A percentile compares a stretch with the other conserved stretches of the same genome.
Evolutionary conservation across 2,888 invertebrate species (phyloP).

Genomic region (Pseudococcus longispinus): DNA sequence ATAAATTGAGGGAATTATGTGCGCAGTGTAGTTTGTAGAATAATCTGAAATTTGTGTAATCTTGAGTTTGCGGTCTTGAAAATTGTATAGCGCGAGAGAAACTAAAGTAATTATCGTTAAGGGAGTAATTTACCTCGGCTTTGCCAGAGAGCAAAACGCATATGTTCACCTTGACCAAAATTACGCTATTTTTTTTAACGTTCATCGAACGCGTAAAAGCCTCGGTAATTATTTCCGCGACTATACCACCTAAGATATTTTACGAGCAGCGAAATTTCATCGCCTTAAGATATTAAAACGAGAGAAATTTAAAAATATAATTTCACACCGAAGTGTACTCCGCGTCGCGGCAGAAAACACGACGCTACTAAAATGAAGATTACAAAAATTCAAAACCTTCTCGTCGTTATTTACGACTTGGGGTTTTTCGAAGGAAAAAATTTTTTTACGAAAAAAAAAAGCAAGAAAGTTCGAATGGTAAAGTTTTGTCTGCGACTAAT

Average conservation of each 20-base stretch:
- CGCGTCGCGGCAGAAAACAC: not conserved
- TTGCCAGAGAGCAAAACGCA: not conserved
- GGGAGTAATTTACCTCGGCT: constrained; percentile 6
- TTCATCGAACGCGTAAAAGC: not conserved
- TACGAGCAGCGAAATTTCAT: not conserved
- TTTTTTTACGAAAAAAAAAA: not conserved
- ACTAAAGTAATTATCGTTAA: constrained; percentile 38
- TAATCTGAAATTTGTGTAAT: constrained; percentile 34
- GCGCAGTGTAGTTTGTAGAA: not conserved
- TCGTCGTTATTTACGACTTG: constrained; percentile 30
- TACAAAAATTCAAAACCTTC: not conserved
- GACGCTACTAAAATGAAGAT: not conserved
- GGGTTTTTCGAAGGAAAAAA: constrained; percentile 11
- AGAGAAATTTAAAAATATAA: not conserved
- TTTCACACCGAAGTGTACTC: not conserved
- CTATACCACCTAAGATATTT: not conserved
- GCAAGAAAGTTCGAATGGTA: constrained; percentile 6
- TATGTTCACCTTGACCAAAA: constrained; percentile 24
- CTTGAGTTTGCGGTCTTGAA: constrained; percentile 9
- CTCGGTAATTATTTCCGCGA: not conserved
- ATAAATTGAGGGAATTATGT: constrained; percentile 18
- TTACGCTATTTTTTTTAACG: not conserved
- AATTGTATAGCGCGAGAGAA: not conserved
- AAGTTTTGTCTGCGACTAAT: constrained; percentile 37
- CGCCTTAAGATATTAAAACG: not conserved